Evolutionary conservation across 2,888 invertebrate species (phyloP).

Genomic region (Oxystoma pomonae): DNA sequence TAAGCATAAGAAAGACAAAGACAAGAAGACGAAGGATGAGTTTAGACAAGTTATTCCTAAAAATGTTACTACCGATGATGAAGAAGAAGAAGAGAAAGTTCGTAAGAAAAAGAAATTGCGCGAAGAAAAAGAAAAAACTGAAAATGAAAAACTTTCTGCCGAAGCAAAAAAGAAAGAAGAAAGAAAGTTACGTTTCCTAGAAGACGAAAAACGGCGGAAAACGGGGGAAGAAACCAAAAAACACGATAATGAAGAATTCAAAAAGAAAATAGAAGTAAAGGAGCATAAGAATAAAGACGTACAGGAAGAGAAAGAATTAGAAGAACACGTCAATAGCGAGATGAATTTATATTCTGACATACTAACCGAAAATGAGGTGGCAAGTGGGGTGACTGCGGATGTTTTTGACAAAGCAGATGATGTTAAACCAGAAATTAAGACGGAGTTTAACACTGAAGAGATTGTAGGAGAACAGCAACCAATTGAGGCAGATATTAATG

Average conservation of each 20-base stretch:
- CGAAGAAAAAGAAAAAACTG: conserved; percentile 41
- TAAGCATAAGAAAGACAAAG: conserved; percentile 39
- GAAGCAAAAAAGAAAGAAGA: conserved; percentile 41
- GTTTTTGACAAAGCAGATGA: conserved; percentile 45
- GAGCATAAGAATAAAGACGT: too few relatives aligned
- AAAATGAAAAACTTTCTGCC: conserved; percentile 27
- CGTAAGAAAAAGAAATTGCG: conserved; percentile 41
- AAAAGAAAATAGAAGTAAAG: conserved; percentile 43
- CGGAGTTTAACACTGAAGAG: conserved; percentile 20
- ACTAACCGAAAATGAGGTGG: conserved; percentile 49
- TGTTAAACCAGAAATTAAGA: conserved; percentile 5
- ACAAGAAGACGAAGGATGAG: conserved; percentile 39
- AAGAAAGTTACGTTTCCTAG: conserved; percentile 21
- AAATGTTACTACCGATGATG: conserved; percentile 31
- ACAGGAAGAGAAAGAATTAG: conserved; percentile 48
- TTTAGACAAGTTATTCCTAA: conserved; percentile 34
- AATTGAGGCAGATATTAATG: not conserved
- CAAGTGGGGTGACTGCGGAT: conserved; percentile 52
- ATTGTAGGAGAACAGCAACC: conserved; percentile 4
- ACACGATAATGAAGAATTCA: conserved; percentile 42
- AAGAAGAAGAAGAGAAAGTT: conserved; percentile 38
- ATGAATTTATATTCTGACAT: conserved; percentile 54
- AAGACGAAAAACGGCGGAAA: conserved; percentile 41
- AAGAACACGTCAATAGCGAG: conserved; percentile 17
- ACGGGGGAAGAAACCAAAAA: conserved; percentile 52